Base-by-base conservation (phyloP, 1,140 invertebrate species). In the Anoplolepis gracilipes region DNA sequence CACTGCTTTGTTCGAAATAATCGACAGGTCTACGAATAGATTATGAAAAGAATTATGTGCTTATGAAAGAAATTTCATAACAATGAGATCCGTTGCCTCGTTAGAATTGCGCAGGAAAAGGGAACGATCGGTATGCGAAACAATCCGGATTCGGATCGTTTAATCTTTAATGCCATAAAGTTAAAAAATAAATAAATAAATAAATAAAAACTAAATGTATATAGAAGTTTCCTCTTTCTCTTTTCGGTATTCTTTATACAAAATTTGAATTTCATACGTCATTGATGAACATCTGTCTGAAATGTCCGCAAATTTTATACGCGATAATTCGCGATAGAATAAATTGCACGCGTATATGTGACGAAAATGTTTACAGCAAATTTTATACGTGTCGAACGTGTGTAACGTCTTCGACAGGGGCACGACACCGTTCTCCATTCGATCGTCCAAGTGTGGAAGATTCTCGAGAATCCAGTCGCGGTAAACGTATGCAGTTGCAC, bases 1-100 rank as follows among this genome's bases (percentile, higher is more conserved):
- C 57, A n/a, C 22, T 2, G 30, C 36, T 33, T 42, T 7, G 72
- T 78, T 73, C n/a, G 67, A n/a, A 6, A 79, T 53, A 67, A 88
- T 72, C 82, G 86, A 85, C 59, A 78, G 67, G 19, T 2, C 61
- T 59, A 7, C 25, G 53, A 61, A 10, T 19, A 36, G 30, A 33
- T 55, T 57, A 36, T 62, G 82, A 49, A 81, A 36, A 81, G 36
- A 49, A 25, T 67, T 28, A 16, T 53, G 42, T 64, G 79, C 25
- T 87, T 70, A 57, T 30, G 61, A 75, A 88, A 85, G 59, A 75
- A 7, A 16, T 49, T 39, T 13, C 13, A n/a, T 39, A 75, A 84
- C 64, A 87, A 87, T 87, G 73, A 73, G 87, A 79, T 55, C 57
- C 25, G 67, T 87, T 85, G 69, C 65, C 46, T 65, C 76, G 67